A percentile compares a stretch with the other conserved stretches of the same genome.
Conservation (phyloP, 2,797 vertebrate species). For the Alcedo quadribrachys region DNA sequence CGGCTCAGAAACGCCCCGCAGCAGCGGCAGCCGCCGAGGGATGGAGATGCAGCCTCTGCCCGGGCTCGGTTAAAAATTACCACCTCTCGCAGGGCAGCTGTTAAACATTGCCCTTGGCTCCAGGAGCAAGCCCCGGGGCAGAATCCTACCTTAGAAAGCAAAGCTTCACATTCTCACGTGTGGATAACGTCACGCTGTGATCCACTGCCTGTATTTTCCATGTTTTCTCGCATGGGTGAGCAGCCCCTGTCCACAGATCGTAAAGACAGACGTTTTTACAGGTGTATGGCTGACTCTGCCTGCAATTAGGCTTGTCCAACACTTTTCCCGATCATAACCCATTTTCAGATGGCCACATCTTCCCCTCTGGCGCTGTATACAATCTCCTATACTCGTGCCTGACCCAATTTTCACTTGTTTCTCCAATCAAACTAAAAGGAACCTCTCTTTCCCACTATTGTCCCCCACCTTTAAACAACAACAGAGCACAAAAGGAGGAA, state of each 20-base stretch:
- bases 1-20: background rate
- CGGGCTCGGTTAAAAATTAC: slow-evolving; percentile 26
- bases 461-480: background rate
- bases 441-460: background rate
- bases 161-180: background rate
- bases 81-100: background rate
- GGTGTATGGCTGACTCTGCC: background rate
- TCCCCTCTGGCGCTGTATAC: background rate
- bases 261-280: background rate
- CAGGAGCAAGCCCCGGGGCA: background rate
- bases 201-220: background rate
- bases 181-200: background rate
- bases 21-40: background rate
- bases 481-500: background rate
- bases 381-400: background rate
- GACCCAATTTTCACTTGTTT: background rate
- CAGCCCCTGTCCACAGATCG: background rate
- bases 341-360: background rate
- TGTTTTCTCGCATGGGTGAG: background rate
- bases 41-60: background rate
- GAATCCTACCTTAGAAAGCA: background rate
- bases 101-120: slow-evolving; percentile 40
- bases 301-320: background rate
- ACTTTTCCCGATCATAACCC: background rate
- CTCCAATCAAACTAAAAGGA: background rate